Percentiles rank a stretch among this genome's conserved stretches.
Conservation (phyloP, 2,797 vertebrate species). For the Onychomys leucogaster region DNA sequence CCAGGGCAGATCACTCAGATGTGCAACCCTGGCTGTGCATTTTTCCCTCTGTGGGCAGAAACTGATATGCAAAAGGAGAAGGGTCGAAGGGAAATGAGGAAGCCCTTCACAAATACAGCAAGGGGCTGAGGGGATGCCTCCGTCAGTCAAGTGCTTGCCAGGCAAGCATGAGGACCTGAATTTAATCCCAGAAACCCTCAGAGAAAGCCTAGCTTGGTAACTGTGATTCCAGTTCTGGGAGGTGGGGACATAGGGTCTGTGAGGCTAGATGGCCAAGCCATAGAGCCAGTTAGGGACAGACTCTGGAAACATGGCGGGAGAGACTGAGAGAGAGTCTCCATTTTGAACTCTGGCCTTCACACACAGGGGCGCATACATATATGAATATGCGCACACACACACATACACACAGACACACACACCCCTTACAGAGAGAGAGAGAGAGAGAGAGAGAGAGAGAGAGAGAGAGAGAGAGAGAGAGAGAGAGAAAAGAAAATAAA, state of each 20-base stretch:
- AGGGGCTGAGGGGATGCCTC: neutral
- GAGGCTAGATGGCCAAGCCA: neutral
- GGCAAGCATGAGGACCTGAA: neutral
- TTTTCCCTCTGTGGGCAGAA: neutral
- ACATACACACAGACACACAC: too few species aligned
- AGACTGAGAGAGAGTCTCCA: neutral
- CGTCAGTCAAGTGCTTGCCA: neutral
- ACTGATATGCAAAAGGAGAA: constrained; percentile 69
- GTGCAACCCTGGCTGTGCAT: neutral
- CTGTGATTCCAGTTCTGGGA: neutral
- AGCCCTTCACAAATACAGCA: neutral
- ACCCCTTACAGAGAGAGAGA: neutral
- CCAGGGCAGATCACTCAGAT: constrained; percentile 50
- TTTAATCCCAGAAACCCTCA: neutral
- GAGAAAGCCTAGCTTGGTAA: neutral
- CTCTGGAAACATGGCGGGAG: neutral
- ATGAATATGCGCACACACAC: neutral
- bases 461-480: neutral
- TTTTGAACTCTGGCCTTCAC: neutral
- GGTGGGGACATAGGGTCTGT: neutral
- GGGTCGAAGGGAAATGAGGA: constrained; percentile 23
- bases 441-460: too few species aligned
- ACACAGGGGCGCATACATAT: neutral
- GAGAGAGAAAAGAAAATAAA: neutral
- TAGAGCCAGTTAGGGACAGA: neutral